Base-by-base conservation (phyloP, 1,140 invertebrate species). In the Melitaea cinxia region DNA sequence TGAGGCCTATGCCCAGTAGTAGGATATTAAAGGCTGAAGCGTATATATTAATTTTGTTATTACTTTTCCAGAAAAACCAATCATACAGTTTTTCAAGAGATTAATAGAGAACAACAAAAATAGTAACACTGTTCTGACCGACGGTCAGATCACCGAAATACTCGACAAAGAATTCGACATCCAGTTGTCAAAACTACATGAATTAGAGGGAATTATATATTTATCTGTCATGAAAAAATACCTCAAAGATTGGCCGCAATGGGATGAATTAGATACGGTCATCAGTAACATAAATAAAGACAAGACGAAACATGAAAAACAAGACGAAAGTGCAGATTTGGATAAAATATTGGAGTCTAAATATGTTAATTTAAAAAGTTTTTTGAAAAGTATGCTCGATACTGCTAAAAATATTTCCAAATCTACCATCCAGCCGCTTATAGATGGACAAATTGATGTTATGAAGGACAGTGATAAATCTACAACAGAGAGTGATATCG, bases 201-300 rank as follows among this genome's bases (percentile, higher is more conserved):
- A 71, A 3, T 21, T 90, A 3, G 77, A 86, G 67, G 53, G 82
- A 0, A 82, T 88, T 0, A 82, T 88, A 35, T 88, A 84, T 49
- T 45, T 88, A 30, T 83, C 77, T 19, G 54, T 88, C 7, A 60
- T 87, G 26, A 90, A 90, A 37, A 87, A 80, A 52, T 89, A 79
- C 47, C 59, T 89, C 0, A 90, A 84, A 58, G 78, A 83, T 12
- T 90, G 86, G 88, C 85, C 85, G 0, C 67, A 77, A 21, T 90
- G 88, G 88, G 83, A 88, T 14, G 75, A 78, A 21, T 82, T 90
- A 42, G 85, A 88, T 30, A 63, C 58, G 4, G 24, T 63, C 0
- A 65, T 77, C 23, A 77, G 68, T 24, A 62, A 64, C 12, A 33
- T 75, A 3, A 80, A 70, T 26, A 57, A 45, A 0, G 65, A 70